Base-by-base conservation (phyloP, 2,797 vertebrate species). In the Rallus crepitans region DNA sequence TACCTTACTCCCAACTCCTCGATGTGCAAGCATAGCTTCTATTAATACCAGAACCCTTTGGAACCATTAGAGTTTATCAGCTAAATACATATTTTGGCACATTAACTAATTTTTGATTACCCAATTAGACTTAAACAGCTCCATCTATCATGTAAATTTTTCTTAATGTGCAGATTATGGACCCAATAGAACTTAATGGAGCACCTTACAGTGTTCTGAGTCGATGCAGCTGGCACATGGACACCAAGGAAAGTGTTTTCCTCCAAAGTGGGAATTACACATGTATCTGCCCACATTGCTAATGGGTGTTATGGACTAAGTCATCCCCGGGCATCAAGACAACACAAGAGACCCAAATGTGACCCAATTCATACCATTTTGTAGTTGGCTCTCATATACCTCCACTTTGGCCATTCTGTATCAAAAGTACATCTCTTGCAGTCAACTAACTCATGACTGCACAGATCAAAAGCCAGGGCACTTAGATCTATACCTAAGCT, bases 81-180 rank as follows among this genome's bases (percentile, higher is more conserved):
- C 94, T 97, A 97, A 97, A 96, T 96, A 96, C 94, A 91, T 95
- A 97, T 97, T 97, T 97, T 97, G 95, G 96, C 95, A 95, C 96
- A 96, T 96, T 97, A 95, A 94, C 96, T 96, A 96, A 96, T 95
- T 97, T 96, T 96, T 97, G 96, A 97, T 96, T 97, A 97, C 93
- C 85, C 94, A 95, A 96, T 97, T 97, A 96, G 94, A 97, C 73
- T 95, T 94, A 95, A 95, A 97, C 93, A 96, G 96, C 94, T 94
- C 89, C 92, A 97, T 97, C 95, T 96, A 96, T 97, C 95, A 96
- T 73, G 94, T 95, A 96, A 93, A 96, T 96, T 96, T 96, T 94
- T 96, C 85, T 94, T 96, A 96, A 97, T 94, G 93, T 68, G 95
- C 63, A 93, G 94, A 96, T 96, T 97, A 97, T 97, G 94, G 96